Conservation (phyloP, 2,113 vertebrate genomes). For the Hydrolagus affinis region DNA sequence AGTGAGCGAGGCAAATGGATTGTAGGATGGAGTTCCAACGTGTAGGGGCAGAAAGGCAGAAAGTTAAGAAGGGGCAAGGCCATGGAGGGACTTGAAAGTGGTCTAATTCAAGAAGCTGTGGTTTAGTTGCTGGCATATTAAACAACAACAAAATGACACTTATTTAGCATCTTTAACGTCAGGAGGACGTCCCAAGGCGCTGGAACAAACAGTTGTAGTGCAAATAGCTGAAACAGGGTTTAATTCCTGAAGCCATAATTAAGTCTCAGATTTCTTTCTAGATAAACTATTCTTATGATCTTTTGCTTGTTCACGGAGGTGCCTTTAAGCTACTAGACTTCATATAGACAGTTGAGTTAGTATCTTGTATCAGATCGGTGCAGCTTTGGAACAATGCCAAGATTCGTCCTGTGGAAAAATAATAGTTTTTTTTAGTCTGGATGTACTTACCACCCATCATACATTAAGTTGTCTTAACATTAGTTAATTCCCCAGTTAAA, state of each 20-base stretch:
- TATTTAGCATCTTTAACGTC: no score
- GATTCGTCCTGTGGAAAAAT: conserved; percentile 60
- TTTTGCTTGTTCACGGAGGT: conserved; percentile 35
- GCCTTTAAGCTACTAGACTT: conserved; percentile 50
- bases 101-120: not conserved
- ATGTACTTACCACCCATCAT: not conserved
- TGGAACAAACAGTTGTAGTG: conserved; percentile 54
- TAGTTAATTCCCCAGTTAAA: not conserved
- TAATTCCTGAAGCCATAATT: conserved; percentile 39
- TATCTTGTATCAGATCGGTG: conserved; percentile 64
- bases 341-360: conserved; percentile 63
- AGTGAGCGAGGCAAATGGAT: no score
- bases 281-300: conserved; percentile 30
- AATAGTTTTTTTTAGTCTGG: conserved; percentile 4
- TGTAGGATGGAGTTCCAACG: no score
- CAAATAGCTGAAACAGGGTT: conserved; percentile 41
- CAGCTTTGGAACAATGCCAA: conserved; percentile 68
- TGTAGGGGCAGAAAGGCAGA: no score
- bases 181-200: no score
- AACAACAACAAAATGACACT: no score
- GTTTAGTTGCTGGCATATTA: conserved; percentile 47
- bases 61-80: no score
- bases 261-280: conserved; percentile 39
- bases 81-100: no score
- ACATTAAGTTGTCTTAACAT: no score